phyloP scores from a whole-genome alignment of 2,113 vertebrate species.

The Dissostichus mawsoni region DNA sequence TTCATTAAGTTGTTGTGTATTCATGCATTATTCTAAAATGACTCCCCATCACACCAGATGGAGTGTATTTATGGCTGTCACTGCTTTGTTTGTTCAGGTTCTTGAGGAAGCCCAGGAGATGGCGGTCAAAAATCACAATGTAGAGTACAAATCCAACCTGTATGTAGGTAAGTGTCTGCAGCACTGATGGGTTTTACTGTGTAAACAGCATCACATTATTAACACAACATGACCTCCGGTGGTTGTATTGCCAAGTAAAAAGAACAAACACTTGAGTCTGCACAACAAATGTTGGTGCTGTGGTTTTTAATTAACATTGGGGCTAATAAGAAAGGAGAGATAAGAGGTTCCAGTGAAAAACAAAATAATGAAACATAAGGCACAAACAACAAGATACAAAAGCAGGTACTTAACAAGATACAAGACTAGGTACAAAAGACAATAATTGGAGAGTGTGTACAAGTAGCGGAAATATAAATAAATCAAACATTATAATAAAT shows the following conservation, averaged over 20 bases:
- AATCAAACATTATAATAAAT: no score
- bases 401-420: no score
- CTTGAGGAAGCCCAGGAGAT: constrained; percentile 97
- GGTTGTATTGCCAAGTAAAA: background rate
- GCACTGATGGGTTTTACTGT: background rate
- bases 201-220: background rate
- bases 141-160: constrained; percentile 96
- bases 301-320: background rate
- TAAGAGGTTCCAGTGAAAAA: no score
- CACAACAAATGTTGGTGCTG: background rate
- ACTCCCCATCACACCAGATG: background rate
- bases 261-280: background rate
- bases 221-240: background rate
- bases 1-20: background rate
- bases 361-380: no score
- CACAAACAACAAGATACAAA: no score
- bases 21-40: background rate
- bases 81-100: constrained; percentile 79
- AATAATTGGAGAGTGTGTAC: no score
- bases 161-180: constrained; percentile 88
- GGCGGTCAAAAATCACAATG: constrained; percentile 93
- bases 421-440: no score
- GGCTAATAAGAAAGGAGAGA: background rate
- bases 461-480: no score
- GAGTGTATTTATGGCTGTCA: background rate